Evolutionary conservation across 2,888 invertebrate genomes (phyloP).

Genomic region (Blera fallax): DNA sequence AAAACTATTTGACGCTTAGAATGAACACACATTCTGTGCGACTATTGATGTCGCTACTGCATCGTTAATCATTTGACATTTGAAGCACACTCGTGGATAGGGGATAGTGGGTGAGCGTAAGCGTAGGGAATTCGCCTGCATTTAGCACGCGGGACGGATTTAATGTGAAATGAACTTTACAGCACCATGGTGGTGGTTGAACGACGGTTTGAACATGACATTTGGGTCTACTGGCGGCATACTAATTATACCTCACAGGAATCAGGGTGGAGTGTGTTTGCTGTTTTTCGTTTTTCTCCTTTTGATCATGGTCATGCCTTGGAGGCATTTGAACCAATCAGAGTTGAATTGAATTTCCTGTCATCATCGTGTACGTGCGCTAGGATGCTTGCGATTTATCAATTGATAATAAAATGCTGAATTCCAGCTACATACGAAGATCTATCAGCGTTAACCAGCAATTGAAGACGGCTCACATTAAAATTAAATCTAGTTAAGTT

Average conservation of each 20-base stretch:
- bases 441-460: neutral
- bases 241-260: constrained; percentile 70
- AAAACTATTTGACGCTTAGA: constrained; percentile 58
- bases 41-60: constrained; percentile 31
- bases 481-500: neutral
- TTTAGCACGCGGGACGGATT: constrained; percentile 60
- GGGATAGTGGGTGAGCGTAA: constrained; percentile 13
- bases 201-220: constrained; percentile 51
- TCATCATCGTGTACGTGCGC: neutral
- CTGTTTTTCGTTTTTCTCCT: neutral
- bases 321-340: constrained; percentile 49
- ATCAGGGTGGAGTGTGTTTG: constrained; percentile 28
- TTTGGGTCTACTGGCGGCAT: constrained; percentile 57
- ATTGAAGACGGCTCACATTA: neutral
- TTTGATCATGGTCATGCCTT: constrained; percentile 11
- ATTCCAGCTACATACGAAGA: neutral
- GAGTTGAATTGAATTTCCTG: constrained; percentile 57
- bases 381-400: constrained; percentile 6
- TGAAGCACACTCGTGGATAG: constrained; percentile 22
- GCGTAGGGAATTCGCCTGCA: constrained; percentile 29
- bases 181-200: constrained; percentile 21
- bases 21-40: constrained; percentile 10
- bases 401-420: constrained; percentile 17
- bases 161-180: constrained; percentile 52
- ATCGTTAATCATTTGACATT: constrained; percentile 71